Conservation (phyloP, 2,797 vertebrate species). For the Oreochromis grahami region DNA sequence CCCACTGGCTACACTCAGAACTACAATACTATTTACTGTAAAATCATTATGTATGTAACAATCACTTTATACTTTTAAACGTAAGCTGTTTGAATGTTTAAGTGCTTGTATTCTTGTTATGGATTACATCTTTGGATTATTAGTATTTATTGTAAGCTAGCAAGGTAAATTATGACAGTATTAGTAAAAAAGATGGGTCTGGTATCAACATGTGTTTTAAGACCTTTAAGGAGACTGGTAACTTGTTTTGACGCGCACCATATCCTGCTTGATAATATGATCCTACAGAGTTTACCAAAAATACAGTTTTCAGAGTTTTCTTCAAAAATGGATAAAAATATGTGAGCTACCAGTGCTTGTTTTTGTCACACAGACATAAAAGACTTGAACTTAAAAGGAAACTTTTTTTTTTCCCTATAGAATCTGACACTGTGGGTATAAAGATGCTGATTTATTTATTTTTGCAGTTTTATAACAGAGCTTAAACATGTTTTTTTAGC, state of each 20-base stretch:
- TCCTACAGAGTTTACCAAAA: background rate
- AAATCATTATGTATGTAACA: background rate
- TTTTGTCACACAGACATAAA: background rate
- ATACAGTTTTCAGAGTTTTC: background rate
- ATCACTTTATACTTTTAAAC: background rate
- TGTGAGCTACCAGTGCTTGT: background rate
- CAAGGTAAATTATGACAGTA: background rate
- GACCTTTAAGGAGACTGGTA: background rate
- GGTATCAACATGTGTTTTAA: background rate
- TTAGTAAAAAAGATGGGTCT: background rate
- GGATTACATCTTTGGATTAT: background rate
- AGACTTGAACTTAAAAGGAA: background rate
- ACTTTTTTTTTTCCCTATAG: rapidly evolving
- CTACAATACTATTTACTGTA: background rate
- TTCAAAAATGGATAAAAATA: background rate
- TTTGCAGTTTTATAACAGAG: background rate
- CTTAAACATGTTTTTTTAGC: background rate
- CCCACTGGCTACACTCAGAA: background rate
- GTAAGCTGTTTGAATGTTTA: background rate
- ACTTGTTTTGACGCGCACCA: background rate
- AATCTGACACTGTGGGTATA: background rate
- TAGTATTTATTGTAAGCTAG: background rate
- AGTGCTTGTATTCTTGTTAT: background rate
- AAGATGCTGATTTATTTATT: background rate
- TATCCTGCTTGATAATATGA: background rate